Conservation (phyloP, 2,797 vertebrate genomes). For the Chrysocyon brachyurus region DNA sequence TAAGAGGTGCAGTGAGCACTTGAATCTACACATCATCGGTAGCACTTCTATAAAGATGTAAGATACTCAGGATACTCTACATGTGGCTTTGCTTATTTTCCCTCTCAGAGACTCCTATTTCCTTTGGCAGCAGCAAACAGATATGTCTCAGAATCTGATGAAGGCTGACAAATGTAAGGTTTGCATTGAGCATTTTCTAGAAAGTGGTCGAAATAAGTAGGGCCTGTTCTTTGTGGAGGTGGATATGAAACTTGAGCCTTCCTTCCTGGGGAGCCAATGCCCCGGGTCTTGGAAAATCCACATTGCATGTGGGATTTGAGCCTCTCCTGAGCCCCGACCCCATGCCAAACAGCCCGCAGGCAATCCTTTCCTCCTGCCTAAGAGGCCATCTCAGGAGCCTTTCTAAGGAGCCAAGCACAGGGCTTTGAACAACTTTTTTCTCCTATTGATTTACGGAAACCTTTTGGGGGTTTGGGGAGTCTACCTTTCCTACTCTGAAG, state of each 20-base stretch:
- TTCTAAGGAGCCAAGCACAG: not conserved
- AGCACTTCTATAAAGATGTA: not conserved
- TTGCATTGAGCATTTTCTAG: not conserved
- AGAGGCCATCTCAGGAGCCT: not conserved
- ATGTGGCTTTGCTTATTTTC: not conserved
- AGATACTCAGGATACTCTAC: not conserved
- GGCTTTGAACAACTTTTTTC: not conserved
- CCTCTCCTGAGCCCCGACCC: not conserved
- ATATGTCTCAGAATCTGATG: slow-evolving; percentile 49
- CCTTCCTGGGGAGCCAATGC: accelerated
- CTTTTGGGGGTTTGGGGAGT: not conserved
- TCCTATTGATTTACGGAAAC: not conserved
- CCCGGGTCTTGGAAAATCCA: accelerated
- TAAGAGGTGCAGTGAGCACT: not conserved
- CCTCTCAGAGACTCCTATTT: slow-evolving; percentile 11
- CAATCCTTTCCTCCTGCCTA: accelerated
- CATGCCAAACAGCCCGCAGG: not conserved
- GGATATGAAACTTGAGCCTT: not conserved
- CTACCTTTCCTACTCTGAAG: slow-evolving; percentile 2
- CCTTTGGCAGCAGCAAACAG: slow-evolving; percentile 59
- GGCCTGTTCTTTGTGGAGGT: not conserved
- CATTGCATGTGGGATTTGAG: not conserved
- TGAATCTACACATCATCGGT: not conserved
- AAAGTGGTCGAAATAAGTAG: not conserved
- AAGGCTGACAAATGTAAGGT: not conserved